Base-by-base conservation (phyloP, 1,140 invertebrate species). In the Leptopilina clavipes region DNA sequence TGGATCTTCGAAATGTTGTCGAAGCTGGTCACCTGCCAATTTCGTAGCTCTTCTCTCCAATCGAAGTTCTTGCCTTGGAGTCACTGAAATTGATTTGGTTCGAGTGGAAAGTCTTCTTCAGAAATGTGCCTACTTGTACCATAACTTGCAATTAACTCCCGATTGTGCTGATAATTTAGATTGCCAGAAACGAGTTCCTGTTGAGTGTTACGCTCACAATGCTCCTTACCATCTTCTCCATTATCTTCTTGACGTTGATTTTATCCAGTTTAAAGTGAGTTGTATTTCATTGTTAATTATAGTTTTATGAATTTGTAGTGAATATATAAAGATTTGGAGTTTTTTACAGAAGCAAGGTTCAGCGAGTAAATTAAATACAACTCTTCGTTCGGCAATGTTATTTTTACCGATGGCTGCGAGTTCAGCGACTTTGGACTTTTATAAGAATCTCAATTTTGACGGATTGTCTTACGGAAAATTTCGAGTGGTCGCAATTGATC, bases 21-120 rank as follows among this genome's bases (percentile, higher is more conserved):
- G 93, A 31, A 94, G 95, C 70, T 98, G 97, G 97, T 97, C 96
- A 70, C 91, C 98, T 76, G 94, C 95, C 70, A 98, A 98, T 90
- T 98, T 98, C 87, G 93, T 98, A 81, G 95, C 96, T 76, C 90
- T 96, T 79, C 91, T 98, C 71, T 93, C 93, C 17, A 96, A 97
- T 85, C 94, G 94, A 84, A 93, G 93, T 65, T 94, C 94, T 52
- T 98, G 98, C 90, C 92, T 94, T 82, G 93, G 94, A 81, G 93
- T 97, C 45, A 94, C 93, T 70, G 94, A 94, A 87, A 89, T 85
- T 75, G 97, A 98, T 92, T 93, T 98, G 1, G 88, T 85, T 37
- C 89, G 89, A 73, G 92, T 95, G 40, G 90, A 94, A 77, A 87
- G 88, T 54, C 86, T 97, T 65, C 89, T 98, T 70, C 88, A 92